Conservation (phyloP, 1,140 invertebrate genomes). For the Drosophila ohnishii region DNA sequence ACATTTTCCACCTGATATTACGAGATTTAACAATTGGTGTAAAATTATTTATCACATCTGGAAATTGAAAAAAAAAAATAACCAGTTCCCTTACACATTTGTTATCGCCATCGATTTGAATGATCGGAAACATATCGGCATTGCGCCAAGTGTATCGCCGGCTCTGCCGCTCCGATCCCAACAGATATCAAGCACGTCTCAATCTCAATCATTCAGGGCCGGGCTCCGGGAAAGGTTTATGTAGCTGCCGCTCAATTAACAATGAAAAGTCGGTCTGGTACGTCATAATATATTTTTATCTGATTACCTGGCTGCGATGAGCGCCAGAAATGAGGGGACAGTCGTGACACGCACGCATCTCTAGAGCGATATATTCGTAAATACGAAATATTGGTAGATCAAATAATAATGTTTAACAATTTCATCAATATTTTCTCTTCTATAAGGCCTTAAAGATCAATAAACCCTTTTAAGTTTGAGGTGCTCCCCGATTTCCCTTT, state of each 20-base stretch:
- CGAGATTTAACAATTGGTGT: background rate
- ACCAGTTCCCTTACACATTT: background rate
- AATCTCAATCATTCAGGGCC: constrained; percentile 71
- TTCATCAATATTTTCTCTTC: too few relatives aligned
- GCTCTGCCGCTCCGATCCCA: constrained; percentile 51
- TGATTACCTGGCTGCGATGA: constrained; percentile 57
- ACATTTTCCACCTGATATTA: background rate
- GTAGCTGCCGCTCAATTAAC: constrained; percentile 71
- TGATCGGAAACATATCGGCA: background rate
- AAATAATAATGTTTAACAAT: background rate
- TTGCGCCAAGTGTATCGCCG: constrained; percentile 9
- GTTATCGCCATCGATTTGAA: background rate
- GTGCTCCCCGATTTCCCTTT: too few relatives aligned
- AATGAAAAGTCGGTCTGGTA: constrained; percentile 75
- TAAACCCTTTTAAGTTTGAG: too few relatives aligned
- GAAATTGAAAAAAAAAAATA: background rate
- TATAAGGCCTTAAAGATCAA: too few relatives aligned
- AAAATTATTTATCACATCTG: too few relatives aligned
- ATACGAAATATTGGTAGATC: background rate
- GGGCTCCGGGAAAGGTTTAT: constrained; percentile 47
- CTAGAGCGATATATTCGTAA: background rate
- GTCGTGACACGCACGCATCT: constrained; percentile 17
- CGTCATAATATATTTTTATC: constrained; percentile 80
- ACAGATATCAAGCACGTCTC: constrained; percentile 77
- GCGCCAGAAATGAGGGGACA: constrained; percentile 6